phyloP scores from a whole-genome alignment of 2,113 vertebrate genomes.

The Orthonyx spaldingii region DNA sequence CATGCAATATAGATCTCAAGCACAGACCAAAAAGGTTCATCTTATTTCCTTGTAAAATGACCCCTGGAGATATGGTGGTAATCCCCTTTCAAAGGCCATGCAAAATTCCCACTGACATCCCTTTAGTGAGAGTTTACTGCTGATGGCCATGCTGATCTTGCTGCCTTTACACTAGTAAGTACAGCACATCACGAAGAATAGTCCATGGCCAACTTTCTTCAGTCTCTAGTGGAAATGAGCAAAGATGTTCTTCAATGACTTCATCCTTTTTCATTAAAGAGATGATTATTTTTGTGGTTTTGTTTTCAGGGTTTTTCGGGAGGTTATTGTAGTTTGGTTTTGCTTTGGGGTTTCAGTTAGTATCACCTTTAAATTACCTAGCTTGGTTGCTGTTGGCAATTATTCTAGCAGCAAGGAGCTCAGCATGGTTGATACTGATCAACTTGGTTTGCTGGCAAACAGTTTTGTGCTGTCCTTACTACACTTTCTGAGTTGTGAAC shows the following conservation, averaged over 20 bases:
- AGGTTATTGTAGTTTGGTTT: background rate
- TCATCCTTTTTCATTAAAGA: background rate
- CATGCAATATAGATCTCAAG: background rate
- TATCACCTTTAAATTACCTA: background rate
- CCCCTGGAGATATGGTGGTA: background rate
- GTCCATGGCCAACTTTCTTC: background rate
- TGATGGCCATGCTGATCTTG: background rate
- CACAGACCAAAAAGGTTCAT: background rate
- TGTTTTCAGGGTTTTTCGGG: background rate
- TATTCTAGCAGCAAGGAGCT: background rate
- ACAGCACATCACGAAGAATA: background rate
- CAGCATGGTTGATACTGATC: background rate
- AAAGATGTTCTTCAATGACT: background rate
- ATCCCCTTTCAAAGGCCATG: background rate
- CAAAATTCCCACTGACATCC: background rate
- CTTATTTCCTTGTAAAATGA: background rate
- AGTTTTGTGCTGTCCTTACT: background rate
- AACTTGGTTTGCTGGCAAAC: background rate
- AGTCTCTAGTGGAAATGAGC: background rate
- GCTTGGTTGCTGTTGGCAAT: background rate
- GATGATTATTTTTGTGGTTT: background rate
- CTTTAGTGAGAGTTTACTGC: background rate
- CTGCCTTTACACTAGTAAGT: background rate
- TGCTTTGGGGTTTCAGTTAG: background rate
- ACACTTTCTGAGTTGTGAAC: background rate